phyloP scores from a whole-genome alignment of 2,888 invertebrate species.

The Meganola albula region DNA sequence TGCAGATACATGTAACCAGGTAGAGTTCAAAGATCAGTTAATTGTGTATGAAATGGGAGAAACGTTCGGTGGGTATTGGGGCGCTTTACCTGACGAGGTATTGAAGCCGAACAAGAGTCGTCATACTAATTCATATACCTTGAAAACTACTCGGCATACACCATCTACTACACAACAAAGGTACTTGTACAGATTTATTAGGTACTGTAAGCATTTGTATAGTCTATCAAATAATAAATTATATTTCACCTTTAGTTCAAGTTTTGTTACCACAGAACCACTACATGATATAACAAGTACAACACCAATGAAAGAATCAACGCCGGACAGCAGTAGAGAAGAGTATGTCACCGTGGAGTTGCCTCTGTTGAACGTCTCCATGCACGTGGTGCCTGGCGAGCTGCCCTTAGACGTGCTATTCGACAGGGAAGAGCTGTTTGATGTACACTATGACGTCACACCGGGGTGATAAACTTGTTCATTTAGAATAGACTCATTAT shows the following conservation, averaged over 20 bases:
- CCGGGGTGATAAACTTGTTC: too few relatives aligned
- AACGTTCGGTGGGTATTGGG: conserved; percentile 68
- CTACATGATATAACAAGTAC: conserved; percentile 1
- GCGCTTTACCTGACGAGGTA: conserved; percentile 42
- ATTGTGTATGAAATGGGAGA: conserved; percentile 57
- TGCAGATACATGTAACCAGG: conserved; percentile 31
- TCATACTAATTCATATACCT: conserved; percentile 36
- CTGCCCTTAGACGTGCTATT: conserved; percentile 11
- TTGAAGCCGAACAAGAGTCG: conserved; percentile 20
- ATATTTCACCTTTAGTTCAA: too few relatives aligned
- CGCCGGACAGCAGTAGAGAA: conserved; percentile 14
- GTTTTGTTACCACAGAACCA: neutral
- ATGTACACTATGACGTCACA: conserved; percentile 48
- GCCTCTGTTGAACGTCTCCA: conserved; percentile 57
- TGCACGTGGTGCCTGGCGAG: conserved; percentile 24
- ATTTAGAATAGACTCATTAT: too few relatives aligned
- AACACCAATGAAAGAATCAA: conserved; percentile 2
- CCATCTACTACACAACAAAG: too few relatives aligned
- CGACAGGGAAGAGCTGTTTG: conserved; percentile 38
- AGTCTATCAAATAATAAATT: too few relatives aligned
- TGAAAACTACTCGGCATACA: conserved; percentile 33
- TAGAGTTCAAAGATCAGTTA: conserved; percentile 39
- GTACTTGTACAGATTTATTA: too few relatives aligned
- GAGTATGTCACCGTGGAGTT: conserved; percentile 37
- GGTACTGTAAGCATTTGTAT: too few relatives aligned